These are phyloP conservation scores for Gorsachius magnificus DNA, from an alignment of 2,797 vertebrate species.

Conservation along the genomic window DNA sequence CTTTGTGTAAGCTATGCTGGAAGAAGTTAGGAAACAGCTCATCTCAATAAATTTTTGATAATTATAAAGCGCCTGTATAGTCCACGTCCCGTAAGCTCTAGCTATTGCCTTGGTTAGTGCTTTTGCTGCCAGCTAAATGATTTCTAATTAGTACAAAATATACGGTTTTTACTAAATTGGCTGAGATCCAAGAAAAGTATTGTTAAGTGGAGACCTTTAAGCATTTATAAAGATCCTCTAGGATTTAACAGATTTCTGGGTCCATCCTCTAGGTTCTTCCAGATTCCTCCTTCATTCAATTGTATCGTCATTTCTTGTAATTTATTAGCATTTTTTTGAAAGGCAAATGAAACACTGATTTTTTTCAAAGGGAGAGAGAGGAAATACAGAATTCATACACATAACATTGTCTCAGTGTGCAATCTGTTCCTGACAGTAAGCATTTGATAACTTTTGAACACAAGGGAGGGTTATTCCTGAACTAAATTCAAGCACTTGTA, in stretches of 20 bases:
- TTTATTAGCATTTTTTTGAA: background rate
- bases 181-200: background rate
- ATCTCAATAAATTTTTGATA: background rate
- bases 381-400: background rate
- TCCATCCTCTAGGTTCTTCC: background rate
- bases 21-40: background rate
- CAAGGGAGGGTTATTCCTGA: background rate
- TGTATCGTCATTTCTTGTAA: background rate
- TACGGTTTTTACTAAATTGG: background rate
- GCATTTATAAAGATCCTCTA: background rate
- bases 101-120: background rate
- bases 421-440: background rate
- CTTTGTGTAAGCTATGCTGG: background rate
- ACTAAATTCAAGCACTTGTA: background rate
- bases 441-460: background rate
- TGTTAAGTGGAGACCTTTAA: conserved; percentile 28
- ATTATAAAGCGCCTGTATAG: background rate
- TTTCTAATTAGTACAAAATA: conserved; percentile 37
- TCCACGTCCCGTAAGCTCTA: background rate
- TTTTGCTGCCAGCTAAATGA: conserved; percentile 23
- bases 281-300: background rate
- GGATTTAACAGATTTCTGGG: background rate
- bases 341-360: background rate
- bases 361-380: background rate
- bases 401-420: background rate